Percentiles rank a stretch among this genome's conserved stretches.
These are phyloP conservation scores for Caloenas nicobarica DNA, from an alignment of 2,113 vertebrate genomes.

Conservation along the genomic window DNA sequence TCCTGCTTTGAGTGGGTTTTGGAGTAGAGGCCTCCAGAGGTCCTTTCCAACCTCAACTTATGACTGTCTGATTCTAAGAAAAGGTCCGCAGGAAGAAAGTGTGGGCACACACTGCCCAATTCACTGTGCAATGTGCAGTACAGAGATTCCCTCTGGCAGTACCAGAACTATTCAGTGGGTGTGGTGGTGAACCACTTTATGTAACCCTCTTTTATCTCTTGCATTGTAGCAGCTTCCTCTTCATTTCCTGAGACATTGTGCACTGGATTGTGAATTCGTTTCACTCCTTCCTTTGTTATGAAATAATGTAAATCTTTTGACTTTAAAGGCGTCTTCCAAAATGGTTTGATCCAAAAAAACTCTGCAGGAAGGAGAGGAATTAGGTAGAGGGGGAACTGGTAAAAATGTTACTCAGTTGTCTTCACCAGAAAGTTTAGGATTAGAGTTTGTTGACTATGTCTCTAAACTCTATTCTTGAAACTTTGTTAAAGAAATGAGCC, in stretches of 20 bases:
- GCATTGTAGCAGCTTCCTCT: conserved; percentile 45
- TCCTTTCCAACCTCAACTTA: conserved; percentile 21
- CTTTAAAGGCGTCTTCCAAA: background rate
- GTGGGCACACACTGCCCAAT: background rate
- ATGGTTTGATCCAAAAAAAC: background rate
- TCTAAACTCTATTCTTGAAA: background rate
- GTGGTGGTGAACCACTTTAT: conserved; percentile 23
- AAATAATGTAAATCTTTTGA: background rate
- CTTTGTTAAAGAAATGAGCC: background rate
- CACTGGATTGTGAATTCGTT: conserved; percentile 13
- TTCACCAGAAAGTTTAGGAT: background rate
- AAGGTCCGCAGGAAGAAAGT: conserved; percentile 1
- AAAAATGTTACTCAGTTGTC: background rate
- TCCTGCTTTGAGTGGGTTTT: background rate
- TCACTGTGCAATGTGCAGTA: background rate
- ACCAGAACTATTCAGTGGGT: conserved; percentile 34
- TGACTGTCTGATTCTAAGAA: background rate
- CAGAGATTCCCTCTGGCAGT: conserved; percentile 43
- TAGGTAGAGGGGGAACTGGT: background rate
- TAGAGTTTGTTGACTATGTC: background rate
- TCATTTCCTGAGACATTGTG: conserved; percentile 43
- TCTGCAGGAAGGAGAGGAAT: background rate
- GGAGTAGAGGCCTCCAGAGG: background rate
- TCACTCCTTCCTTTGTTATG: conserved; percentile 39
- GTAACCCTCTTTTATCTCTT: conserved; percentile 54